Evolutionary conservation across 2,113 vertebrate species (phyloP).

Genomic region (Erythrocercus mccallii): DNA sequence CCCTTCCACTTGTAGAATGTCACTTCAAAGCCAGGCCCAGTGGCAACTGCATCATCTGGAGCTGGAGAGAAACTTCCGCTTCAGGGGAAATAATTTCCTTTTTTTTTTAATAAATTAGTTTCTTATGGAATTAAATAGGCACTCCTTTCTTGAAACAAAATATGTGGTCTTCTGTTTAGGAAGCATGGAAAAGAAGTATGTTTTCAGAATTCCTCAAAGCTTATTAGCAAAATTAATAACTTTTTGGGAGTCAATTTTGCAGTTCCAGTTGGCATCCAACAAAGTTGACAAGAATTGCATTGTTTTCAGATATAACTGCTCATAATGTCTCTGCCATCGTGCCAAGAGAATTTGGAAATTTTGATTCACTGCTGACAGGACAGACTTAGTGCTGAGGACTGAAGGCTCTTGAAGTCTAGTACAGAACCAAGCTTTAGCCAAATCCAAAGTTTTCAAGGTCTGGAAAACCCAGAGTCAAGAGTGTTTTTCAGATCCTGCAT

Average conservation of each 20-base stretch:
- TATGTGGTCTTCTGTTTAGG: background rate
- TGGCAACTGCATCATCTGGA: background rate
- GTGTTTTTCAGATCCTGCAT: background rate
- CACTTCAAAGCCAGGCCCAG: background rate
- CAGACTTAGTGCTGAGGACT: background rate
- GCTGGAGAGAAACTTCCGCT: background rate
- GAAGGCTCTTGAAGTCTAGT: background rate
- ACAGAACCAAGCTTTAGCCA: background rate
- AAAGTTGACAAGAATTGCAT: background rate
- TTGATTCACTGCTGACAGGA: background rate
- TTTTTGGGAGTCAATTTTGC: background rate
- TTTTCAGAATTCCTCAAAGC: background rate
- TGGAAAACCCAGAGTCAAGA: background rate
- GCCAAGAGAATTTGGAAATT: background rate
- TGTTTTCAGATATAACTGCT: background rate
- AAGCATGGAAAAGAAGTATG: background rate
- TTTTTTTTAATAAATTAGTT: background rate
- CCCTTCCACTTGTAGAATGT: background rate
- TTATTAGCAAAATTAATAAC: background rate
- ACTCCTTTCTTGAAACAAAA: background rate
- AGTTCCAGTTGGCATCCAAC: fast-evolving
- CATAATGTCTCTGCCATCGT: background rate
- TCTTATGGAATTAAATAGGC: background rate
- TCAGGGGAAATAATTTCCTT: background rate
- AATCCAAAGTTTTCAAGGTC: background rate